Base-by-base conservation (phyloP, 1,140 invertebrate species). In the Halyomorpha halys region DNA sequence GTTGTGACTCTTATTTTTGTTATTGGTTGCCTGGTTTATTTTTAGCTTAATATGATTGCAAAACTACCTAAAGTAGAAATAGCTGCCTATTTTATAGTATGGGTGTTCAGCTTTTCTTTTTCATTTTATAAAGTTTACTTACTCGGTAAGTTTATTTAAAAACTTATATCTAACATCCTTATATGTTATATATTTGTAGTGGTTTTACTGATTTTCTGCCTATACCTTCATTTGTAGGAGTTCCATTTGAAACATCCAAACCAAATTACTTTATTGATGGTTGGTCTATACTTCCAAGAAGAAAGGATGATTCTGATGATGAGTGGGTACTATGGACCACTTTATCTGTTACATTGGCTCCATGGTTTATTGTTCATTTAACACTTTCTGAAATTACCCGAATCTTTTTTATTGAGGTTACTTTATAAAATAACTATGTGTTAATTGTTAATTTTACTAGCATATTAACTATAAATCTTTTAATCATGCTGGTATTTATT, bases 281-380 rank as follows among this genome's bases (percentile, higher is more conserved):
- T 27, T 70, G 69, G 68, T 21, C 23, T 16, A 53, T 65, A 30
- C 45, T 68, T 15, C 53, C 53, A 15, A 49, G 64, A 23, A 68
- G 65, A 30, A 70, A 70, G 65, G 70, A 71, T 64, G 60, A 44
- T n/a, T 61, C 67, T 34, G 70, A 70, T 53, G 63, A 66, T 63
- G 70, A 71, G 44, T 71, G 70, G 70, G 63, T 47, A 27, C 53
- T 60, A 47, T 71, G 69, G 69, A 62, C 62, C 21, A 30, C 21
- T n/a, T 68, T 65, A 59, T 51, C 68, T 27, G 19, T 66, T 30
- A 61, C 34, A n/a, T 51, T 70, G 23, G 15, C 51, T 30, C 68
- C 69, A 47, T 71, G 69, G 69, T 51, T 70, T 56, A 19, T 68
- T 44, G 39, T 68, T 61, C 70, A 71, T 66, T 56, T 69, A 5